Evolutionary conservation across 2,888 invertebrate species (phyloP).

Genomic region (Oxytorus armatus): DNA sequence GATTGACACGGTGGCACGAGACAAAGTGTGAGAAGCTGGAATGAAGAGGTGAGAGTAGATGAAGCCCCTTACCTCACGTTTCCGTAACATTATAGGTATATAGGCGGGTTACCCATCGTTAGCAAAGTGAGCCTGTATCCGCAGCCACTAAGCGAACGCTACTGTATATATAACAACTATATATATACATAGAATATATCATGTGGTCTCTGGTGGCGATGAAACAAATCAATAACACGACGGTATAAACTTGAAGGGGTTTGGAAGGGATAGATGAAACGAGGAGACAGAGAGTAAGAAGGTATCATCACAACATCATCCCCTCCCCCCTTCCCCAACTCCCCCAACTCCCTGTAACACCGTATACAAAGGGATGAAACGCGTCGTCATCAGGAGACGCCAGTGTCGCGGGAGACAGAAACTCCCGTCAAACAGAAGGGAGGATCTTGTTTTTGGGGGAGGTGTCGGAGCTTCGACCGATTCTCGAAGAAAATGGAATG

Average conservation of each 20-base stretch:
- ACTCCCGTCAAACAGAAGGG: slow-evolving; percentile 37
- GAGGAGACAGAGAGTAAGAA: slow-evolving; percentile 49
- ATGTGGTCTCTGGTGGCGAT: slow-evolving; percentile 69
- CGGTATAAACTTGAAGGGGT: slow-evolving; percentile 30
- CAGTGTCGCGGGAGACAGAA: neutral
- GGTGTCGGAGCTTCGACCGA: slow-evolving; percentile 53
- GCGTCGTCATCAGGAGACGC: slow-evolving; percentile 24
- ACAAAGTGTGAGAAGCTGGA: slow-evolving; percentile 58
- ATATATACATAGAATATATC: neutral
- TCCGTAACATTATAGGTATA: slow-evolving; percentile 60
- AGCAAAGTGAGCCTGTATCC: slow-evolving; percentile 33
- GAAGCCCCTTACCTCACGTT: slow-evolving; percentile 81
- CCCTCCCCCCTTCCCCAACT: too few species aligned
- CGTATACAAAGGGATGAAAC: slow-evolving; percentile 76
- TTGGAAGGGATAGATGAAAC: slow-evolving; percentile 41
- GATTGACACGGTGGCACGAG: slow-evolving; percentile 24
- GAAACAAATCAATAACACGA: slow-evolving; percentile 81
- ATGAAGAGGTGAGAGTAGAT: slow-evolving; percentile 50
- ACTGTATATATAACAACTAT: neutral
- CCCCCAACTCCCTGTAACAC: slow-evolving; percentile 22
- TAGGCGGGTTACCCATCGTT: slow-evolving; percentile 30
- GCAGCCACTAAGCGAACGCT: slow-evolving; percentile 15
- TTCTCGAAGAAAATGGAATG: slow-evolving; percentile 44
- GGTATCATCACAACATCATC: slow-evolving; percentile 51
- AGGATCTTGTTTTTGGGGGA: slow-evolving; percentile 31